Evolutionary conservation across 2,797 vertebrate genomes (phyloP).

Genomic region (Oreortyx pictus): DNA sequence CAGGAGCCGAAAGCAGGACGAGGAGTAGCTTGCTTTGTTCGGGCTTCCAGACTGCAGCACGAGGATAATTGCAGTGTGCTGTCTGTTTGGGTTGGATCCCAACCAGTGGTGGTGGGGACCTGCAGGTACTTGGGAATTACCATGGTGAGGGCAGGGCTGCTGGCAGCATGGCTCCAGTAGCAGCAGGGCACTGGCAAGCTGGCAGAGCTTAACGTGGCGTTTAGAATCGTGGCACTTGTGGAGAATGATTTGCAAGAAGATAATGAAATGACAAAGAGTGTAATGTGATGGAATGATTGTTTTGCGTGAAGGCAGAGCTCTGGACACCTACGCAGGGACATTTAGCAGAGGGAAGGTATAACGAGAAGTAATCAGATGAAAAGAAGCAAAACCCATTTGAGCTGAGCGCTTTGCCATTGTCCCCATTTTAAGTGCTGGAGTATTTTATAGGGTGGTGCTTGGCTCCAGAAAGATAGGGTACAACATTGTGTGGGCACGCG

Average conservation of each 20-base stretch:
- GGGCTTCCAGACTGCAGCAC: not conserved
- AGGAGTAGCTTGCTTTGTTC: constrained; percentile 37
- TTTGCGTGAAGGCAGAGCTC: not conserved
- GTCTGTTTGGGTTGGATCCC: constrained; percentile 31
- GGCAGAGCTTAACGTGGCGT: constrained; percentile 1
- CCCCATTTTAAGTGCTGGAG: not conserved
- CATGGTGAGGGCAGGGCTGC: not conserved
- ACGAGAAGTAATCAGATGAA: constrained; percentile 33
- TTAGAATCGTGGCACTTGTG: not conserved
- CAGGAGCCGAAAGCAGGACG: not conserved
- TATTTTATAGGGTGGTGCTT: constrained; percentile 23
- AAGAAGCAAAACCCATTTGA: constrained; percentile 50
- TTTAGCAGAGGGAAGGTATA: constrained; percentile 24
- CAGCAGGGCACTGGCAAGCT: not conserved
- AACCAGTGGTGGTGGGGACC: not conserved
- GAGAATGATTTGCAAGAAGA: constrained; percentile 18
- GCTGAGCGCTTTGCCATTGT: not conserved
- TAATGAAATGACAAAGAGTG: constrained; percentile 4
- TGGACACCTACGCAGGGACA: not conserved
- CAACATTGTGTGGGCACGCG: not conserved
- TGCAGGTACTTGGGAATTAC: constrained; percentile 7
- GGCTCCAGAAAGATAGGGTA: not conserved
- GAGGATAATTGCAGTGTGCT: constrained; percentile 7
- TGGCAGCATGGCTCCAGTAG: not conserved
- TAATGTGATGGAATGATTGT: constrained; percentile 26